phyloP scores from a whole-genome alignment of 2,888 invertebrate genomes.

The Drosophila birchii region DNA sequence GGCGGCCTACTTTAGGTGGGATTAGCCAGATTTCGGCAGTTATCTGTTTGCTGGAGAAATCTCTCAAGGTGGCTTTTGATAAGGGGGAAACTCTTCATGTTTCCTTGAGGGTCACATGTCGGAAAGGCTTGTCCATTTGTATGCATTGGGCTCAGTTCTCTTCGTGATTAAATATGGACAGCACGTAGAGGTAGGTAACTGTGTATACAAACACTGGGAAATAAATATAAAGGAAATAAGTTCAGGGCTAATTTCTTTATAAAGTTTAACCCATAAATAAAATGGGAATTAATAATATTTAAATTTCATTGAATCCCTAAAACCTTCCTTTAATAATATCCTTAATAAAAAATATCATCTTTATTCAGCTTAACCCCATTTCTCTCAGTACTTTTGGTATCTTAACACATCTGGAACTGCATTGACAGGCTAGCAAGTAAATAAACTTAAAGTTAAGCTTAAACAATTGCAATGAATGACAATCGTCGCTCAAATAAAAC shows the following conservation, averaged over 20 bases:
- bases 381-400: constrained; percentile 8
- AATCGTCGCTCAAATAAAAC: constrained; percentile 48
- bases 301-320: no score
- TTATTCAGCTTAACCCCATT: neutral
- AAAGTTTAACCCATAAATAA: neutral
- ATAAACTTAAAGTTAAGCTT: constrained; percentile 49
- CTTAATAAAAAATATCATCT: no score
- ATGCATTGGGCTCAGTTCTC: constrained; percentile 49
- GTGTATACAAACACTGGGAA: constrained; percentile 8
- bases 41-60: constrained; percentile 25
- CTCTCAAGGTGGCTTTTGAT: constrained; percentile 45
- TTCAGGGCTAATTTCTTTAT: neutral
- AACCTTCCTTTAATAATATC: no score
- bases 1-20: constrained; percentile 35
- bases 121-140: constrained; percentile 51
- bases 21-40: constrained; percentile 43
- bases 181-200: constrained; percentile 48
- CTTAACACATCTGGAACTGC: constrained; percentile 24
- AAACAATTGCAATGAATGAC: constrained; percentile 55
- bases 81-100: constrained; percentile 27
- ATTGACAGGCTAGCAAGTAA: constrained; percentile 14
- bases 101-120: constrained; percentile 39
- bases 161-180: constrained; percentile 48
- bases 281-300: neutral
- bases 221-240: neutral